Evolutionary conservation across 2,888 invertebrate genomes (phyloP).

Genomic region (Coelopa pilipes): DNA sequence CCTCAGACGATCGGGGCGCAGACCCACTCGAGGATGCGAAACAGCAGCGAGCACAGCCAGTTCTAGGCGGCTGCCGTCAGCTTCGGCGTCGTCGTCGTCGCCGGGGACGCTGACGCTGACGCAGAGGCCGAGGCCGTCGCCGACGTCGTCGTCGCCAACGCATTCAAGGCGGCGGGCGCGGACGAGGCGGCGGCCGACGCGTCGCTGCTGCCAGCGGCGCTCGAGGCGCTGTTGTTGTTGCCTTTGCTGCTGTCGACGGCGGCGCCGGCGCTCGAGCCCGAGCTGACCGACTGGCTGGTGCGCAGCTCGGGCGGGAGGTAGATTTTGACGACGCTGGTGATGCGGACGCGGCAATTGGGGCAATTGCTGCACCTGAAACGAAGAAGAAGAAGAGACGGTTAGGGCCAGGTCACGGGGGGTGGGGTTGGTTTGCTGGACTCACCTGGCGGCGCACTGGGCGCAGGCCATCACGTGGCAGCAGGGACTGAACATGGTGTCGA

Average conservation of each 20-base stretch:
- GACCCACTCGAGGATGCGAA: conserved; percentile 64
- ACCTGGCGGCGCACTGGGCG: conserved; percentile 77
- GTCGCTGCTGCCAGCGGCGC: too few relatives aligned
- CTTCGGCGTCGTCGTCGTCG: conserved; percentile 50
- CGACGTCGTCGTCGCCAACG: too few relatives aligned
- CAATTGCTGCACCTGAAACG: conserved; percentile 62
- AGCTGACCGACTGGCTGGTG: conserved; percentile 47
- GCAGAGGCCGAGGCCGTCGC: too few relatives aligned
- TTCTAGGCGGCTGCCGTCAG: conserved; percentile 59
- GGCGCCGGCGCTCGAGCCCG: conserved; percentile 39
- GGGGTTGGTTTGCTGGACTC: conserved; percentile 37
- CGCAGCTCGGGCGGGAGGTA: conserved; percentile 65
- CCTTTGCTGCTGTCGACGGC: conserved; percentile 35
- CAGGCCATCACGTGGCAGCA: conserved; percentile 91
- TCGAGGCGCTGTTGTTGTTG: conserved; percentile 36
- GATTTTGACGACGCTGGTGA: conserved; percentile 63
- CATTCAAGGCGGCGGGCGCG: too few relatives aligned
- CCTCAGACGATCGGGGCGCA: conserved; percentile 62
- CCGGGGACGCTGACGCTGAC: neutral
- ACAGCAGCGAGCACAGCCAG: conserved; percentile 63
- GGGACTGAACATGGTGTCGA: conserved; percentile 86
- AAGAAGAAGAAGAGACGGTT: neutral
- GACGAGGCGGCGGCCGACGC: too few relatives aligned
- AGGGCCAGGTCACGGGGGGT: neutral
- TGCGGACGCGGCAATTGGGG: conserved; percentile 64